These are phyloP conservation scores for Varanus salvator DNA, from an alignment of 2,113 vertebrate species.

Conservation along the genomic window DNA sequence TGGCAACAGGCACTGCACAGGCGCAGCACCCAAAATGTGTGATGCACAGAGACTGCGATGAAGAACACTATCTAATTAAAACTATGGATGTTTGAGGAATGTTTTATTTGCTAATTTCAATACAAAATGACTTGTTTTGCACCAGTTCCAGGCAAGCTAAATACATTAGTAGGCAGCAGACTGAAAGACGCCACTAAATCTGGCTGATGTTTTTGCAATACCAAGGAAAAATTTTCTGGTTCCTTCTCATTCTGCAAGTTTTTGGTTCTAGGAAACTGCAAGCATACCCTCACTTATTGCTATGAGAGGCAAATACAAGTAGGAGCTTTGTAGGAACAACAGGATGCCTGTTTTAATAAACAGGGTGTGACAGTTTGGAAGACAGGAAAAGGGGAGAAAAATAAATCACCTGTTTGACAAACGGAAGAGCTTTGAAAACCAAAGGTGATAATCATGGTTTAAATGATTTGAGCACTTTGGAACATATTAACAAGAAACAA, in stretches of 20 bases:
- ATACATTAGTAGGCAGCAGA: background rate
- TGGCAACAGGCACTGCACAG: no score
- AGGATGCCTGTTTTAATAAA: no score
- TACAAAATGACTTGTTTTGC: background rate
- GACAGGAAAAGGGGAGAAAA: background rate
- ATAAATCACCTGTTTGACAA: background rate
- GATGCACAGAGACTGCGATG: no score
- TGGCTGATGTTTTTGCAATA: background rate
- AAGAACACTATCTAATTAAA: background rate
- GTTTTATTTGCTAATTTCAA: background rate
- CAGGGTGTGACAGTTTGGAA: background rate
- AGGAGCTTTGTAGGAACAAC: no score
- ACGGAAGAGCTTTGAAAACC: background rate
- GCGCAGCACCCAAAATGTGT: no score
- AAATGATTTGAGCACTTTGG: no score
- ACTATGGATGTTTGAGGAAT: background rate
- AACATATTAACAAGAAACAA: no score
- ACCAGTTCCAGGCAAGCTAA: background rate
- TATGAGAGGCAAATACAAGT: background rate
- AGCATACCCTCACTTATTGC: background rate
- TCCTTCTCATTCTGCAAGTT: background rate
- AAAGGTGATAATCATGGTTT: background rate
- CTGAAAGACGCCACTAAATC: background rate
- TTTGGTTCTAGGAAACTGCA: background rate
- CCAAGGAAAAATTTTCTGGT: background rate